Evolutionary conservation across 2,797 vertebrate species (phyloP), one percentile per base, ranked within the genome.

Genomic region (Cheirogaleus major): DNA sequence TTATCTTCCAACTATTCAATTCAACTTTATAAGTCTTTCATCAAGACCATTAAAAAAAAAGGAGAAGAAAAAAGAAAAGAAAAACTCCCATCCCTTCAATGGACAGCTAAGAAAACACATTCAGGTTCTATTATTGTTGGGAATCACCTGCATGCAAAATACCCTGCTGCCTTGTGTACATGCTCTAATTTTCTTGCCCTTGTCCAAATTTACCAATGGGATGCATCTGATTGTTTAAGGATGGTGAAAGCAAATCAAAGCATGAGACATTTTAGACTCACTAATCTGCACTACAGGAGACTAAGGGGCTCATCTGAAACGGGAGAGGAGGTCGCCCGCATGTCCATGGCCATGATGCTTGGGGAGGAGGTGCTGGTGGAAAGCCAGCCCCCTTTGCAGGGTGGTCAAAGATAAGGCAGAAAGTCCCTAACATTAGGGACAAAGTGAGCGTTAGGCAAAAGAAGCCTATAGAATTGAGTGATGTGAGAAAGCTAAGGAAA

Each of bases 1-100:
- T 99, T 99, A 99, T 99, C 99, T 99, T 93, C 91, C 81, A 98
- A 97, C 98, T 98, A 98, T 98, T 99, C 98, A 98, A 93, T 98
- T 99, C 98, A 98, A 98, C 98, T 99, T 99, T 98, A 99, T 98
- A 98, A 97, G 97, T 98, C 98, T 99, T 99, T 99, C 98, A 99
- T 99, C 97, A 52, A 96, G 79, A 96, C 97, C 97, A 91, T 78
- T 90, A 75, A 55, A 32, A 80, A 75, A 75, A n/a, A 35, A 18
- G 55, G 15, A 98, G 96, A 61, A 43, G 4, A 57, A 87, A 57
- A 86, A 98, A 95, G 27, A 38, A 97, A 78, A 84, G 59, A 48
- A 95, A 91, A 0, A 4, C 38, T 97, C 22, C 57, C 91, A 90
- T 97, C 87, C 63, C 55, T 86, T 97, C 96, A 95, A 69, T 92